These are phyloP conservation scores for Drosophila paramelanica DNA, from an alignment of 2,888 invertebrate genomes.

Conservation along the genomic window DNA sequence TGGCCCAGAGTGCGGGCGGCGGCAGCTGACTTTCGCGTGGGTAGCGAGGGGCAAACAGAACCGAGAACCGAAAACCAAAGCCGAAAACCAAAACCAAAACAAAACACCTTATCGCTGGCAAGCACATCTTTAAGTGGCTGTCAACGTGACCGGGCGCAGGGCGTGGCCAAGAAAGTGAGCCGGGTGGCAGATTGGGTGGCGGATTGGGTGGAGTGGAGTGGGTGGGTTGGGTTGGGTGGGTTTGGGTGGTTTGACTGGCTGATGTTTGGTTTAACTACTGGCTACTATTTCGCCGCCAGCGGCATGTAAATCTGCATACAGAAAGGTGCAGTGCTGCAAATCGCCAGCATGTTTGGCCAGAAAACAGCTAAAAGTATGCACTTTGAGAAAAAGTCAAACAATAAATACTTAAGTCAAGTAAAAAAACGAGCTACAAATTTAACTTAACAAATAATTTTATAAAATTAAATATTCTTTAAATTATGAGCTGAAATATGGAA, in stretches of 20 bases:
- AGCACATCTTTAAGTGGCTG: slow-evolving; percentile 81
- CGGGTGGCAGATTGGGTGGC: not conserved
- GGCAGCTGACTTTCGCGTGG: not conserved
- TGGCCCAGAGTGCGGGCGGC: not conserved
- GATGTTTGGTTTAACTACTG: slow-evolving; percentile 19
- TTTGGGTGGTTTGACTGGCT: not conserved
- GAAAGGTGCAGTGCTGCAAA: slow-evolving; percentile 35
- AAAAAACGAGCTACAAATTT: too few relatives aligned
- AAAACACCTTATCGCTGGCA: slow-evolving; percentile 76
- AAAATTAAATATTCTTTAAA: too few relatives aligned
- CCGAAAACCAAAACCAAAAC: slow-evolving; percentile 52
- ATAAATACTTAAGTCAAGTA: too few relatives aligned
- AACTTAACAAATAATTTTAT: too few relatives aligned
- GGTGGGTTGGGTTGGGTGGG: not conserved
- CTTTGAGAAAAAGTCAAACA: not conserved
- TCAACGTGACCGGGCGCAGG: slow-evolving; percentile 63
- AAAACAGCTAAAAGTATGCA: slow-evolving; percentile 28
- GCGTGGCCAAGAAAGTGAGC: slow-evolving; percentile 10
- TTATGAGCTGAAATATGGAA: too few relatives aligned
- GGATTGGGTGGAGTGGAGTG: not conserved
- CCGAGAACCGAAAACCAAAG: slow-evolving; percentile 6
- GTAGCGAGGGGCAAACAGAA: not conserved
- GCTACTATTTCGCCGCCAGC: slow-evolving; percentile 40
- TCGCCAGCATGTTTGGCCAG: slow-evolving; percentile 3
- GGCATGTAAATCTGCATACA: slow-evolving; percentile 65